Percentiles rank a stretch among this genome's conserved stretches.
Conservation (phyloP, 2,113 vertebrate species). For the Panthera tigris region DNA sequence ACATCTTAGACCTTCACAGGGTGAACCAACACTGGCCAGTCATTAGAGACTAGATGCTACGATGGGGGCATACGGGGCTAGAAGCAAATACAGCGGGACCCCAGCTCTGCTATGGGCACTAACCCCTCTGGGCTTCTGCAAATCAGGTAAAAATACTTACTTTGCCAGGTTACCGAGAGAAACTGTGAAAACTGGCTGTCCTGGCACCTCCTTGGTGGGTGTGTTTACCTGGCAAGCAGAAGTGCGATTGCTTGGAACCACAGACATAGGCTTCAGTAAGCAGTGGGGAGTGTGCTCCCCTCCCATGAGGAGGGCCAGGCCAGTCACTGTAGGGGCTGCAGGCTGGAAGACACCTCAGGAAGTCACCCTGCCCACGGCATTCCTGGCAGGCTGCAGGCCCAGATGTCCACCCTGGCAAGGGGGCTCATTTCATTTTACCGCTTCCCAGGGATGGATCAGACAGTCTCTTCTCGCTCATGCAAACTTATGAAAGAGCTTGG, state of each 20-base stretch:
- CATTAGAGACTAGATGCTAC: background rate
- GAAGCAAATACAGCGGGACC: background rate
- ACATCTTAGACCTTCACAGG: accelerated
- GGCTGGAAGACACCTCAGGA: background rate
- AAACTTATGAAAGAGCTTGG: background rate
- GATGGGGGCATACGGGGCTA: accelerated
- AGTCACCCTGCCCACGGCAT: background rate
- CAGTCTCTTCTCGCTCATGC: background rate
- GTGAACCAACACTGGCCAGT: background rate
- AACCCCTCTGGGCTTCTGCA: background rate
- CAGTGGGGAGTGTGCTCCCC: background rate
- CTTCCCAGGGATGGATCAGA: background rate
- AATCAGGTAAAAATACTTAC: background rate
- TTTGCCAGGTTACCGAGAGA: background rate
- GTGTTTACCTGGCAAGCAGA: background rate
- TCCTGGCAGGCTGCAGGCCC: background rate
- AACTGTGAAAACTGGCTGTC: background rate
- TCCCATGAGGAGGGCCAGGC: background rate
- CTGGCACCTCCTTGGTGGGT: background rate
- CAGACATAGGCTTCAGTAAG: background rate
- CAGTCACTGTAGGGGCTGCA: background rate
- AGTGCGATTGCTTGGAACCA: background rate
- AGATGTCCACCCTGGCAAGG: background rate
- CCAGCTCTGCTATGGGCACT: background rate
- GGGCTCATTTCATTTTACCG: background rate